A percentile compares a stretch with the other conserved stretches of the same genome.
phyloP scores from a whole-genome alignment of 2,888 invertebrate genomes.

The Brassicogethes aeneus region DNA sequence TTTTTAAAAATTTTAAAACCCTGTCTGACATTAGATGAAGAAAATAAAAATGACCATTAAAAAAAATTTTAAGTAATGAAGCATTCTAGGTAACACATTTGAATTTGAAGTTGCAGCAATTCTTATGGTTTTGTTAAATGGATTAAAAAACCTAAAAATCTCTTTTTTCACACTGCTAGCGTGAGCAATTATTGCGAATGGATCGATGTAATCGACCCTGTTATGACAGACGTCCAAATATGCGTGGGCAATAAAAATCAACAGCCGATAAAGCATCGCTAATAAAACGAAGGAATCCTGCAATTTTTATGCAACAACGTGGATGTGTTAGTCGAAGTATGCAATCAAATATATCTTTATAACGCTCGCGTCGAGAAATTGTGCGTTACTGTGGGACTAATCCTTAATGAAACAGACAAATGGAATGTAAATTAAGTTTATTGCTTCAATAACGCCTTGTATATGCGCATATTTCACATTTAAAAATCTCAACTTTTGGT shows the following conservation, averaged over 20 bases:
- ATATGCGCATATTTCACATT: no score
- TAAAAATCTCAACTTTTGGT: no score
- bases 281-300: background rate
- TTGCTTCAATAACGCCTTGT: background rate
- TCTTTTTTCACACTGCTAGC: background rate
- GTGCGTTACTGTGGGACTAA: background rate
- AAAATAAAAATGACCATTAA: no score
- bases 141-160: no score
- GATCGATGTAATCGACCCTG: background rate
- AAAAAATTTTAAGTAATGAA: no score
- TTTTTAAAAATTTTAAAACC: no score
- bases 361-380: background rate
- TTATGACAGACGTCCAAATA: background rate
- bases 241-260: background rate
- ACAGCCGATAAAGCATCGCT: background rate
- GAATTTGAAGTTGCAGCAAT: no score
- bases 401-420: background rate
- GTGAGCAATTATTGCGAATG: background rate
- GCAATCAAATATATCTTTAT: background rate
- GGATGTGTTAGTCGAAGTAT: background rate
- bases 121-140: no score
- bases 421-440: background rate
- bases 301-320: background rate
- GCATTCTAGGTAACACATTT: no score
- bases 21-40: no score